Percentiles rank a stretch among this genome's conserved stretches.
These are phyloP conservation scores for Zalophus californianus DNA, from an alignment of 2,797 vertebrate genomes.

Conservation along the genomic window DNA sequence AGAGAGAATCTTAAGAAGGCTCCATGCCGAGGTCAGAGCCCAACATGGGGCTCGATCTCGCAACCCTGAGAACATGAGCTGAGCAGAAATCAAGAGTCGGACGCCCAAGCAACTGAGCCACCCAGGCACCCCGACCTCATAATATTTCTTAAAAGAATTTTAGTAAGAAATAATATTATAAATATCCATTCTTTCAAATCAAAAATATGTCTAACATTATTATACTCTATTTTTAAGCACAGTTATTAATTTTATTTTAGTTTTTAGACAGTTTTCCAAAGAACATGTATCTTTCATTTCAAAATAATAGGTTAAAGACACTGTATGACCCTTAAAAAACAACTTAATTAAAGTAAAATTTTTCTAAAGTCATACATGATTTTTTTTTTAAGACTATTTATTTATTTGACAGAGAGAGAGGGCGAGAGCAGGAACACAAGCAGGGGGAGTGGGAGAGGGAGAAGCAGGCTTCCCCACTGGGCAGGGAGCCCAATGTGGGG, in stretches of 20 bases:
- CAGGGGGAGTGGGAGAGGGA: too few relatives aligned
- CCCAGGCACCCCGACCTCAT: not conserved
- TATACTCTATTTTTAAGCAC: not conserved
- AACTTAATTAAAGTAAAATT: conserved; percentile 23
- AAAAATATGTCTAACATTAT: conserved; percentile 35
- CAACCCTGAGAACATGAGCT: not conserved
- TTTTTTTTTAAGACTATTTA: too few relatives aligned
- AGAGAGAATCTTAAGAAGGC: not conserved
- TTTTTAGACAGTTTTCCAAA: conserved; percentile 32
- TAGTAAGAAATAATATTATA: not conserved
- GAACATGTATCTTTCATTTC: conserved; percentile 6
- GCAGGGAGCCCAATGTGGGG: too few relatives aligned
- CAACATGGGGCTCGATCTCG: not conserved
- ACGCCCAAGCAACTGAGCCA: not conserved
- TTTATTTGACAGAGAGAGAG: too few relatives aligned
- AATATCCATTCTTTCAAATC: conserved; percentile 5
- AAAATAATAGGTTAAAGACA: conserved; percentile 35
- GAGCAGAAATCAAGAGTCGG: not conserved
- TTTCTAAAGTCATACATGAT: not conserved
- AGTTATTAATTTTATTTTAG: conserved; percentile 35
- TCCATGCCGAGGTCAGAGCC: not conserved
- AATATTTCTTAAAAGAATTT: conserved; percentile 7
- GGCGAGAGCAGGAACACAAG: too few relatives aligned
- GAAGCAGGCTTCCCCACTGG: too few relatives aligned
- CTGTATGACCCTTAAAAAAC: not conserved